These are phyloP conservation scores for Cactoblastis cactorum DNA, from an alignment of 2,888 invertebrate genomes.

Conservation along the genomic window DNA sequence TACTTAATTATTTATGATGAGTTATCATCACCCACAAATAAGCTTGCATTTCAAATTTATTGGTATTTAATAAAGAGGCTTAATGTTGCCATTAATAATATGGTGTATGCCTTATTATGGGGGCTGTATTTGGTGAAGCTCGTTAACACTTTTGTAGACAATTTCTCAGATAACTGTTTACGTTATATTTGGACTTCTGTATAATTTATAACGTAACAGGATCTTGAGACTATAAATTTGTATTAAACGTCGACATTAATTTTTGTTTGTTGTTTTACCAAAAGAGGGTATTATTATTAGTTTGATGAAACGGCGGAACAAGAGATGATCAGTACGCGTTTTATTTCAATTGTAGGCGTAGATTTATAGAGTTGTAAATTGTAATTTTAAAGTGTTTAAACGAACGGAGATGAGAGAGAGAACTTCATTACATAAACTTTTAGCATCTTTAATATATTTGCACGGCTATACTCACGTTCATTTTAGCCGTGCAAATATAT, in stretches of 20 bases:
- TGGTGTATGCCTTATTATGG: slow-evolving; percentile 21
- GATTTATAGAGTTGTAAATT: slow-evolving; percentile 5
- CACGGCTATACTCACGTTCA: too few relatives aligned
- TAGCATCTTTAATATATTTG: background rate
- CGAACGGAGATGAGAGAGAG: too few relatives aligned
- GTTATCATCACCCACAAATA: slow-evolving; percentile 45
- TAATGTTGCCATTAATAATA: slow-evolving; percentile 29
- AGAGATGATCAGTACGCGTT: background rate
- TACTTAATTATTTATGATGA: slow-evolving; percentile 65
- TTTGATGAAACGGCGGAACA: slow-evolving; percentile 7
- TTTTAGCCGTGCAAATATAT: too few relatives aligned
- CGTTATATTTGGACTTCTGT: slow-evolving; percentile 40
- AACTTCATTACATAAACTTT: too few relatives aligned
- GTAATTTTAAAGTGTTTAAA: background rate
- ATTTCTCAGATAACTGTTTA: slow-evolving; percentile 43
- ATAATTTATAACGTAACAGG: slow-evolving; percentile 33
- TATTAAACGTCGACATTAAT: slow-evolving; percentile 16
- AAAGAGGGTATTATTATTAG: background rate
- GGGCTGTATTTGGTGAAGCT: slow-evolving; percentile 35
- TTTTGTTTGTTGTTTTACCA: slow-evolving; percentile 12
- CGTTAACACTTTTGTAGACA: slow-evolving; percentile 43
- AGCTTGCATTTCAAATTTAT: slow-evolving; percentile 27
- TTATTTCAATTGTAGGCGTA: background rate
- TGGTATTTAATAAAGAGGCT: slow-evolving; percentile 29
- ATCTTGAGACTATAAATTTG: slow-evolving; percentile 15